Evolutionary conservation across 2,113 vertebrate genomes (phyloP), one percentile per base, ranked within the genome.

Genomic region (Chauna torquata): DNA sequence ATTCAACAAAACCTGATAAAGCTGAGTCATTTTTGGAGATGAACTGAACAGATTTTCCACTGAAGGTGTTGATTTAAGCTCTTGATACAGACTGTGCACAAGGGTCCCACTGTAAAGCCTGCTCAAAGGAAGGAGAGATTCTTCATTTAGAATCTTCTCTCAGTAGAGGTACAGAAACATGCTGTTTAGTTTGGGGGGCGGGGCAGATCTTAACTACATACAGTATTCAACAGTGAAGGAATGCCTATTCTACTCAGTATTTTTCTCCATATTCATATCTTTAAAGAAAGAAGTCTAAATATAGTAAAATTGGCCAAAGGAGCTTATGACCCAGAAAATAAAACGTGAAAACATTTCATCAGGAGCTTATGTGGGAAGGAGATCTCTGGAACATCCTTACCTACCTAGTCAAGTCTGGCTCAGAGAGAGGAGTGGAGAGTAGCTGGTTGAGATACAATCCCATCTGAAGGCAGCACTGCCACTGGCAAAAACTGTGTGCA

Each of bases 391-490:
- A 80, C 4, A 32, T 64, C 54, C 98, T 96, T 98, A 99, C 99
- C 98, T 98, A 99, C 99, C 98, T 97, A 82, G 98, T 97, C 30
- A 99, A 91, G 64, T 98, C 97, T 75, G 99, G 98, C 80, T 99
- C 98, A 34, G 97, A 93, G 49, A 99, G 95, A 14, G 99, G 99
- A 36, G 91, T 89, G 86, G 98, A 95, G 30, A 99, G 96, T 16
- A 99, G 98, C 97, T 99, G 99, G 97, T 99, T 99, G 84, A 99
- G 98, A 90, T 98, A 98, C 55, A 99, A 55, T 55, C 97, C 98
- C 86, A 98, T 98, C 98, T 98, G 99, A 82, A 99, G 97, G 82
- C 99, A 99, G 92, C 99, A 98, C 95, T 99, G 99, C 99, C 99
- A 99, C 89, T 99, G 99, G 97, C 99, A 99, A 86, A 99, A 98